These are phyloP conservation scores for Heliornis fulica DNA, from an alignment of 2,113 vertebrate species.

Conservation along the genomic window DNA sequence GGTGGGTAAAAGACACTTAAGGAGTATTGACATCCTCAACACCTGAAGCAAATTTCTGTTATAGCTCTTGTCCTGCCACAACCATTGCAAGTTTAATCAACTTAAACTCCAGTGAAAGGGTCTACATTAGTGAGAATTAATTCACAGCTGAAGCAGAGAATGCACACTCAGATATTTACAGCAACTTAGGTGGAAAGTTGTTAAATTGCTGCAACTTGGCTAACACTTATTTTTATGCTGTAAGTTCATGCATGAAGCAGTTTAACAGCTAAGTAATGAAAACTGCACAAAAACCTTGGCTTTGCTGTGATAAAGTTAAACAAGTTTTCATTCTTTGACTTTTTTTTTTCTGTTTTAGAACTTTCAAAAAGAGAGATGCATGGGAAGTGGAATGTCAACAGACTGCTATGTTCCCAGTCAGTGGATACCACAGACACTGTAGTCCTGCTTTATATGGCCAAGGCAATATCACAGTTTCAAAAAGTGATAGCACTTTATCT, in stretches of 20 bases:
- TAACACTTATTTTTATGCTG: not conserved
- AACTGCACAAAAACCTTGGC: not conserved
- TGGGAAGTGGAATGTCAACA: not conserved
- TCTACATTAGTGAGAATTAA: not conserved
- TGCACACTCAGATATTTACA: not conserved
- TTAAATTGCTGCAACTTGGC: not conserved
- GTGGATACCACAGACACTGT: not conserved
- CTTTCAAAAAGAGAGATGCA: not conserved
- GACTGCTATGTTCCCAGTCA: not conserved
- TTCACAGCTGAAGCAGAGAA: not conserved
- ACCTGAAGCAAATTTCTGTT: not conserved
- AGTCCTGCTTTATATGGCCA: not conserved
- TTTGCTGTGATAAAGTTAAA: not conserved
- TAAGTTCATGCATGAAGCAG: not conserved
- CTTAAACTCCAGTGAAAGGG: not conserved
- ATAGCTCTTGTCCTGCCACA: not conserved
- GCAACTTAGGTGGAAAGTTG: not conserved
- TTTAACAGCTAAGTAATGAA: not conserved
- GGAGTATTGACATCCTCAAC: not conserved
- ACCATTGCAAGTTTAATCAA: not conserved
- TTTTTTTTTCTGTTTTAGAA: constrained; percentile 16
- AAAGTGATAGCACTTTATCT: not conserved
- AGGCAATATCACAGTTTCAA: not conserved
- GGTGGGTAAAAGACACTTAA: not conserved
- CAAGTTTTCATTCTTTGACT: not conserved